phyloP scores from a whole-genome alignment of 2,113 vertebrate species.

The Lota lota region DNA sequence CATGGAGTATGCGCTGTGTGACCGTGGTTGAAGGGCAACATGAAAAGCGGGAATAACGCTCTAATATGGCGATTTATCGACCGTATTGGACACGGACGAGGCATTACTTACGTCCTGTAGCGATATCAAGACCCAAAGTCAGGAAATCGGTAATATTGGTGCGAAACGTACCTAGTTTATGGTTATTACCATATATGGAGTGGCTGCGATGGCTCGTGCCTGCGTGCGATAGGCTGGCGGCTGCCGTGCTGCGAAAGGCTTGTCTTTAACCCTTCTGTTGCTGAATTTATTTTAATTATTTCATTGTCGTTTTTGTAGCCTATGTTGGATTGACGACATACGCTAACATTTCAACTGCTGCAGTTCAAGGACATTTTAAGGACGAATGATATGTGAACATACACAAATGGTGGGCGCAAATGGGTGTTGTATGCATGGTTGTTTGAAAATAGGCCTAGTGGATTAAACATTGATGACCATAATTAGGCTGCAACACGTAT shows the following conservation, averaged over 20 bases:
- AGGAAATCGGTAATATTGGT: conserved; percentile 35
- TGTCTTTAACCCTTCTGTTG: conserved; percentile 71
- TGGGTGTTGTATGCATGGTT: too few relatives aligned
- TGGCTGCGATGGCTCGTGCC: conserved; percentile 71
- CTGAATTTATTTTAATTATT: conserved; percentile 63
- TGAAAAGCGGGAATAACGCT: conserved; percentile 34
- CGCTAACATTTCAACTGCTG: too few relatives aligned
- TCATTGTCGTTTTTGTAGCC: neutral
- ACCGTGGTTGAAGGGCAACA: conserved; percentile 61
- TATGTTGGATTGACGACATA: too few relatives aligned
- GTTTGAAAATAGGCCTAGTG: too few relatives aligned
- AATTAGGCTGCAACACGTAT: too few relatives aligned
- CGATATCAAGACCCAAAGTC: conserved; percentile 27
- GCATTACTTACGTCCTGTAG: conserved; percentile 2
- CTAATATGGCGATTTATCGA: conserved; percentile 33
- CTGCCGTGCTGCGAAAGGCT: conserved; percentile 63
- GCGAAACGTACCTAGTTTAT: conserved; percentile 53
- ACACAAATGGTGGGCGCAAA: too few relatives aligned
- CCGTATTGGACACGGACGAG: neutral
- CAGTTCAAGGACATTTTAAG: too few relatives aligned
- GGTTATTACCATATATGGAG: conserved; percentile 78
- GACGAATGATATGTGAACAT: too few relatives aligned
- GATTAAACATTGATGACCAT: too few relatives aligned
- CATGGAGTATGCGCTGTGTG: conserved; percentile 71
- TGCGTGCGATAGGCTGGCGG: conserved; percentile 67